phyloP scores from a whole-genome alignment of 2,888 invertebrate genomes.

The Labia minor region DNA sequence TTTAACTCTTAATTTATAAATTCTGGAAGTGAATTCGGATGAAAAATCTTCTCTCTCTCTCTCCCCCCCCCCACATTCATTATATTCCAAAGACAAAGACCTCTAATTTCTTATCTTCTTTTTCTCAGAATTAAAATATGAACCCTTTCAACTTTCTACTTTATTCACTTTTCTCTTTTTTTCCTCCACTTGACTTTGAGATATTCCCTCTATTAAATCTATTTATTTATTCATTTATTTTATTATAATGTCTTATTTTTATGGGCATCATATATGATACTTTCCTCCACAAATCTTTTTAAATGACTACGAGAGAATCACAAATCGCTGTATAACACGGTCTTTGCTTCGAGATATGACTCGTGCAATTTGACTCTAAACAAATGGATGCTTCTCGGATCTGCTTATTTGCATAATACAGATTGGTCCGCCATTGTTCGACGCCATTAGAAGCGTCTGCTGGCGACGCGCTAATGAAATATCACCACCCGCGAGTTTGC shows the following conservation, averaged over 20 bases:
- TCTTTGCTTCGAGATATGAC: background rate
- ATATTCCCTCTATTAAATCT: background rate
- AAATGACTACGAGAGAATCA: constrained; percentile 1
- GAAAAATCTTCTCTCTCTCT: too few species aligned
- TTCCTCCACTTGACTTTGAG: background rate
- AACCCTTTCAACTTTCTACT: background rate
- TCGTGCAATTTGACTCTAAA: constrained; percentile 1
- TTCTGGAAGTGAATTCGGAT: too few species aligned
- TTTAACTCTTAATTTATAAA: too few species aligned
- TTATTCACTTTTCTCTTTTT: background rate
- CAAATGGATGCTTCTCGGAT: background rate
- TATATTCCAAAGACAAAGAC: too few species aligned
- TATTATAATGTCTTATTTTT: constrained; percentile 7
- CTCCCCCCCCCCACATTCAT: too few species aligned
- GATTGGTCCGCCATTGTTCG: background rate
- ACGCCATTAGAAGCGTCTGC: background rate
- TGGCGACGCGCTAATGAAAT: constrained; percentile 1
- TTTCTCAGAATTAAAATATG: background rate
- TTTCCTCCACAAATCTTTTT: constrained; percentile 13
- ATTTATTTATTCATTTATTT: constrained; percentile 8
- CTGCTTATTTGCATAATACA: background rate
- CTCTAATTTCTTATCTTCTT: background rate
- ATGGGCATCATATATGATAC: constrained; percentile 2
- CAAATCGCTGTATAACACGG: constrained; percentile 8
- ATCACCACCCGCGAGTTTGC: background rate